Evolutionary conservation across 2,113 vertebrate species (phyloP), one percentile per base, ranked within the genome.

Genomic region (Poicephalus gulielmi): DNA sequence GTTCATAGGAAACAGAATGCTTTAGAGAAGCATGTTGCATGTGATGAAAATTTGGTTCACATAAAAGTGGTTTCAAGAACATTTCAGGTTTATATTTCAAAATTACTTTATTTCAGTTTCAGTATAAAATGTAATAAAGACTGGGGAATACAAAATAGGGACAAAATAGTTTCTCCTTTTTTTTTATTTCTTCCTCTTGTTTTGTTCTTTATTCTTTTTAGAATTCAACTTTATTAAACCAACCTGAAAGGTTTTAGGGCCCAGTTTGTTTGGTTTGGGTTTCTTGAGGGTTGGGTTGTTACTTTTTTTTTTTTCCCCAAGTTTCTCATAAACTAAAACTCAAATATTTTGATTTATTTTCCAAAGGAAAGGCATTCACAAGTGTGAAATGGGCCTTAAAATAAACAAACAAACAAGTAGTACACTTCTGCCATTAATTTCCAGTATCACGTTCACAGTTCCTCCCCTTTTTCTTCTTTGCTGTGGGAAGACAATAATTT

Each of bases 301-400:
- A 57, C 33, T 57, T 14, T 23, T 91, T 79, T 64, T 49, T 73
- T 92, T 88, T 78, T 0, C 22, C 4, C 52, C 33, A 84, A 92
- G 55, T 89, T 94, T 95, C 89, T 95, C 91, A 92, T 94, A 95
- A 95, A 94, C 43, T 94, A 73, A 88, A 96, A 90, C 57, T 73
- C 80, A 95, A 94, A 95, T 95, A 89, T 92, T 95, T 95, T 94
- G 1, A 84, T 88, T 92, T 94, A 66, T 96, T 97, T 97, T 96
- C 77, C 94, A 82, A 63, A 84, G 83, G 89, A 92, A 92, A 78
- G 44, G 39, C 81, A 79, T 92, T 95, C 70, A 78, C 44, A 95
- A 39, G 95, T 97, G 93, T 95, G 94, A 94, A 96, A 96, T 68
- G 81, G 81, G 24, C 89, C 89, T 91, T 95, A 91, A 95, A 95